Evolutionary conservation across 2,797 vertebrate species (phyloP).

Genomic region (Hoplostethus atlanticus): DNA sequence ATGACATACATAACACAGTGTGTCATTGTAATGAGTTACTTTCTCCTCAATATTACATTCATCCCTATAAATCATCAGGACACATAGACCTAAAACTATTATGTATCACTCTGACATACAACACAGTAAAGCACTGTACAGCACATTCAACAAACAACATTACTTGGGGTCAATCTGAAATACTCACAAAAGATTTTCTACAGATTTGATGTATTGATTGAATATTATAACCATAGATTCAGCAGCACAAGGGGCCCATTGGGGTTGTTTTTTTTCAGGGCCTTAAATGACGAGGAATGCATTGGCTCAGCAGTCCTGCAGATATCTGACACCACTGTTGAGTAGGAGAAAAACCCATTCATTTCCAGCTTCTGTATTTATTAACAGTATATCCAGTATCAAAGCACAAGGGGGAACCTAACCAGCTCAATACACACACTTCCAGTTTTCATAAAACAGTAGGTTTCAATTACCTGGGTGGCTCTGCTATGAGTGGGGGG

Average conservation of each 20-base stretch:
- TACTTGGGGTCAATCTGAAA: conserved; percentile 16
- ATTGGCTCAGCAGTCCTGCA: conserved; percentile 72
- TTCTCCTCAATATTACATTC: conserved; percentile 9
- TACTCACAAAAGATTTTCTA: conserved; percentile 30
- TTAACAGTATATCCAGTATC: conserved; percentile 76
- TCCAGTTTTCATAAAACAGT: conserved; percentile 75
- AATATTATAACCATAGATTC: conserved; percentile 64
- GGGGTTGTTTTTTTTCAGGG: conserved; percentile 44
- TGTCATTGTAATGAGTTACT: conserved; percentile 17
- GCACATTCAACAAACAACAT: neutral
- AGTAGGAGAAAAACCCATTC: conserved; percentile 70
- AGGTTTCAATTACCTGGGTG: conserved; percentile 72
- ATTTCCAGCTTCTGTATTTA: conserved; percentile 80
- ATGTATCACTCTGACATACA: neutral
- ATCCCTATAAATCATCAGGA: conserved; percentile 19
- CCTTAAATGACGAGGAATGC: conserved; percentile 77
- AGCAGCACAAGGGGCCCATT: conserved; percentile 50
- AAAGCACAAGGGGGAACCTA: conserved; percentile 60
- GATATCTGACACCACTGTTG: conserved; percentile 78
- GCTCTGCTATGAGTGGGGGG: conserved; percentile 25
- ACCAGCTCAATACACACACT: conserved; percentile 61
- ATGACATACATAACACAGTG: conserved; percentile 24
- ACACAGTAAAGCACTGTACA: neutral
- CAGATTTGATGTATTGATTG: conserved; percentile 33
- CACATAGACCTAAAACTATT: conserved; percentile 14